Conservation (phyloP, 2,113 vertebrate genomes). For the Antidorcas marsupialis region DNA sequence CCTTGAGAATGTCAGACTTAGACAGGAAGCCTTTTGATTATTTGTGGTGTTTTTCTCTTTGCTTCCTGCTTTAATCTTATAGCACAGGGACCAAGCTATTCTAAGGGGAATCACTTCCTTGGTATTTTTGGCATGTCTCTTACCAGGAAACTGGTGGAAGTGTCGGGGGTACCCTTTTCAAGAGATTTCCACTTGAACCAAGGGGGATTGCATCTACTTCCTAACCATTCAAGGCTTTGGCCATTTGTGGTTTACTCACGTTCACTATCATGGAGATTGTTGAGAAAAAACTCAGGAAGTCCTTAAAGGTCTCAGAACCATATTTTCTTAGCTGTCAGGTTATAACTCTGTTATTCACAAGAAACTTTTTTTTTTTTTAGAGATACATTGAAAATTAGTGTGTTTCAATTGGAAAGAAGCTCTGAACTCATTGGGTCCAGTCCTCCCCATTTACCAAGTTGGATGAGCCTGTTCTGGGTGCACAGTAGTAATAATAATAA, state of each 20-base stretch:
- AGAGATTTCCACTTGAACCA: conserved; percentile 32
- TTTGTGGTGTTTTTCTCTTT: conserved; percentile 49
- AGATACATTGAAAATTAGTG: conserved; percentile 43
- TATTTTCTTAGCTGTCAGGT: conserved; percentile 55
- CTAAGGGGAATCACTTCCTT: conserved; percentile 53
- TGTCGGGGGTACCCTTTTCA: background rate
- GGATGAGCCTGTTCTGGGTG: conserved; percentile 4
- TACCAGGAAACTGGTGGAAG: conserved; percentile 61
- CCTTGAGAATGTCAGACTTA: conserved; percentile 22
- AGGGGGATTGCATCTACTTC: conserved; percentile 16
- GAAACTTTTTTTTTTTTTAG: conserved; percentile 31
- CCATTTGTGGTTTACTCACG: conserved; percentile 28
- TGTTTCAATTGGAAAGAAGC: background rate
- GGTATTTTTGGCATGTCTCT: conserved; percentile 60
- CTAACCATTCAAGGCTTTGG: conserved; percentile 4
- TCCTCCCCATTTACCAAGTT: background rate
- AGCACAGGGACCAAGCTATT: conserved; percentile 18
- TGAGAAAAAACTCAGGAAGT: conserved; percentile 53
- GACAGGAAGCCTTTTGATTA: conserved; percentile 66
- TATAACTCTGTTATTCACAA: background rate
- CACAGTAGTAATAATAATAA: background rate
- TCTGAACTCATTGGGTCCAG: background rate
- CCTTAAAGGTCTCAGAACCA: conserved; percentile 26
- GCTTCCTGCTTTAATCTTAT: conserved; percentile 64
- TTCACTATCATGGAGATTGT: background rate